Evolutionary conservation across 1,140 invertebrate genomes (phyloP).

Genomic region (Drosophila nebulosa): DNA sequence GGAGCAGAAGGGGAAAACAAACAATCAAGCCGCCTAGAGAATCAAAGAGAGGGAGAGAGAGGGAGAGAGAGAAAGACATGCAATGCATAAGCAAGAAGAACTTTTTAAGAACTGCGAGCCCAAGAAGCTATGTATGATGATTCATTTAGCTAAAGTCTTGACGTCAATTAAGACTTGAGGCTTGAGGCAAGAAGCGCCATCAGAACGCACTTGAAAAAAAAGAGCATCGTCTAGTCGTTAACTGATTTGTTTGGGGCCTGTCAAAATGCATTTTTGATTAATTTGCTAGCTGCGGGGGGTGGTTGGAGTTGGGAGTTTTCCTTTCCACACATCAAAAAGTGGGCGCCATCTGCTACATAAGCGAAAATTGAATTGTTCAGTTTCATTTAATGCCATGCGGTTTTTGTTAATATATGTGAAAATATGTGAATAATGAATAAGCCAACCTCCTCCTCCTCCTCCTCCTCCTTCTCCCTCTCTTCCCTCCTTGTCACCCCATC

Average conservation of each 20-base stretch:
- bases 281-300: too few species aligned
- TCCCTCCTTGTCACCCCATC: too few species aligned
- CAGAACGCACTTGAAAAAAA: too few species aligned
- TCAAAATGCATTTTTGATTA: slow-evolving; percentile 38
- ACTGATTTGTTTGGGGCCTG: too few species aligned
- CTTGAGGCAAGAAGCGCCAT: too few species aligned
- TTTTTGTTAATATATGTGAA: background rate
- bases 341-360: slow-evolving; percentile 7
- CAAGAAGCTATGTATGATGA: slow-evolving; percentile 21
- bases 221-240: slow-evolving; percentile 5
- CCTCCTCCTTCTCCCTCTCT: too few species aligned
- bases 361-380: background rate
- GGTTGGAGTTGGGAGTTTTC: background rate
- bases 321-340: slow-evolving; percentile 15
- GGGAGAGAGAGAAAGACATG: slow-evolving; percentile 46
- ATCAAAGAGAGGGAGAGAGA: slow-evolving; percentile 36
- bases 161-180: slow-evolving; percentile 24
- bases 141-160: slow-evolving; percentile 14
- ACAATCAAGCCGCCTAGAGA: slow-evolving; percentile 42
- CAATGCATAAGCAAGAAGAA: slow-evolving; percentile 53
- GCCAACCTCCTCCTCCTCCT: too few species aligned
- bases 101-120: too few species aligned
- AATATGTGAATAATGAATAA: too few species aligned
- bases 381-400: background rate
- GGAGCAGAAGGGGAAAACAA: background rate